Percentiles rank a stretch among this genome's conserved stretches.
Evolutionary conservation across 2,888 invertebrate species (phyloP).

Genomic region (Imbricaverruca yamaguchii): DNA sequence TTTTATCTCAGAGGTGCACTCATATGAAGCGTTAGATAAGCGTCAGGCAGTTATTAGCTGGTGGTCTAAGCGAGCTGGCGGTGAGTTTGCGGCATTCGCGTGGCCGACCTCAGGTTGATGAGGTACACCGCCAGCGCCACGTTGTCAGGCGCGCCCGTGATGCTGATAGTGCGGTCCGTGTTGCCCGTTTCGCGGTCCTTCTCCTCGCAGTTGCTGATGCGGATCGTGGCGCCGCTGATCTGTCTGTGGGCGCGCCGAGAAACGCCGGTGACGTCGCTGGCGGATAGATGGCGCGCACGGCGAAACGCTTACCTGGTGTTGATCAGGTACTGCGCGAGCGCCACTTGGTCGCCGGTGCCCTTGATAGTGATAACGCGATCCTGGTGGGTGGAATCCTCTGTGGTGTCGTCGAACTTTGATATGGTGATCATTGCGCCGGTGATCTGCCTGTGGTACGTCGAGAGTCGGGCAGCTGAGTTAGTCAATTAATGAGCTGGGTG

Average conservation of each 20-base stretch:
- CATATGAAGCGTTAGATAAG: no score
- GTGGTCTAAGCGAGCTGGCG: no score
- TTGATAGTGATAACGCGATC: slow-evolving; percentile 96
- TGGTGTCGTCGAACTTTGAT: slow-evolving; percentile 92
- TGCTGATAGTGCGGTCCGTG: slow-evolving; percentile 45
- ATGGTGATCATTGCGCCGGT: slow-evolving; percentile 97
- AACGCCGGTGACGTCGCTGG: not conserved
- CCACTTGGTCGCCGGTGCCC: slow-evolving; percentile 93
- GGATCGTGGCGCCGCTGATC: slow-evolving; percentile 48
- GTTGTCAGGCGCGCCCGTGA: slow-evolving; percentile 47
- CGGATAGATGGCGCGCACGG: not conserved
- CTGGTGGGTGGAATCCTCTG: slow-evolving; percentile 76
- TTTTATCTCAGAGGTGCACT: no score
- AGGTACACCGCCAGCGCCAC: slow-evolving; percentile 48
- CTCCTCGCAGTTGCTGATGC: slow-evolving; percentile 49
- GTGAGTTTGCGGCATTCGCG: not conserved
- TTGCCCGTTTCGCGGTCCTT: slow-evolving; percentile 44
- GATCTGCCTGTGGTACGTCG: slow-evolving; percentile 61
- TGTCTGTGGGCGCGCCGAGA: slow-evolving; percentile 38
- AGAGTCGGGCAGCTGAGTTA: not conserved
- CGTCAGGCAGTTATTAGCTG: no score
- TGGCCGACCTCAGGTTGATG: slow-evolving; percentile 56
- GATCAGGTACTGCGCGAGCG: slow-evolving; percentile 96
- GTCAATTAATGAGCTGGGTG: not conserved
- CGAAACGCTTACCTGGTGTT: slow-evolving; percentile 83